Evolutionary conservation across 1,140 invertebrate species (phyloP), one percentile per base, ranked within the genome.

Genomic region (Triops longicaudatus): DNA sequence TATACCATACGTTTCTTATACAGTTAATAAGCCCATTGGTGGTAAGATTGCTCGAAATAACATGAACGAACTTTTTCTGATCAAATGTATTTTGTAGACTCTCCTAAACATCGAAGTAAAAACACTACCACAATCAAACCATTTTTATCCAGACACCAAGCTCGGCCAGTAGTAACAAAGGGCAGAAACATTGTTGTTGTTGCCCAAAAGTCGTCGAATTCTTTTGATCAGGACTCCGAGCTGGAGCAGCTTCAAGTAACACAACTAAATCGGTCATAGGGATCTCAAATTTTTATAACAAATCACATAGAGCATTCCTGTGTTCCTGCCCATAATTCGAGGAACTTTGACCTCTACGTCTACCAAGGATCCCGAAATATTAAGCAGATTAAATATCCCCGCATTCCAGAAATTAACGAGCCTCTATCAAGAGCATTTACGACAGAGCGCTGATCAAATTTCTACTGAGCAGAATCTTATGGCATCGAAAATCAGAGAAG

Each of bases 1-100:
- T 83, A 87, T 97, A 77, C 95, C 96, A 0, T 98, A 97, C 82
- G 95, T 97, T 81, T 96, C 95, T 0, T 97, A 96, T 80, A 96
- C 94, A 0, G 92, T 95, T 1, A 96, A 96, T 83, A 87, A 93
- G 79, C 94, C 95, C 14, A 97, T 97, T 79, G 94, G 93, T 80
- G 90, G 89, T 90, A 83, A 26, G 28, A 4, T 4, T 37, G 7
- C 7, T 7, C 31, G 7, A 2, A 37, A 37, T 37, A 37, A 7
- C 7, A 37, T 37, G 7, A 37, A 4, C 31, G 7, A 37, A 2
- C 31, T 2, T 37, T 7, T 4, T 37, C 2, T 37, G 31, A 4
- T 37, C 31, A 37, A 37, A 7, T 37, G 31, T 22, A 76, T 78
- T 75, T 82, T 83, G 31, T 80, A 88, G 89, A 93, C 84, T 93